These are phyloP conservation scores for Cyrtodaria siliqua DNA, from an alignment of 2,888 invertebrate species.

Conservation along the genomic window DNA sequence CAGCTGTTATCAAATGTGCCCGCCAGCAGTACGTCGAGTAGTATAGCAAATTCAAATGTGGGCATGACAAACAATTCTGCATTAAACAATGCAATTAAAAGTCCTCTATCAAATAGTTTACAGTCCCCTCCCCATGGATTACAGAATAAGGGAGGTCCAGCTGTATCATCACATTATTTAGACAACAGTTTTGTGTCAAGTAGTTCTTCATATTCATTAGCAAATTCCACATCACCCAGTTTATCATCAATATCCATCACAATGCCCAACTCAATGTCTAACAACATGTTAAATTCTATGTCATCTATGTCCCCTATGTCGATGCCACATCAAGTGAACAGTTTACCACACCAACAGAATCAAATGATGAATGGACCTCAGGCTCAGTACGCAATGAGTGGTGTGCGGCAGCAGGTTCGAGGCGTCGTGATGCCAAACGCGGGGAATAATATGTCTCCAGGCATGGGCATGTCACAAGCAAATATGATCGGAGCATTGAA, in stretches of 20 bases:
- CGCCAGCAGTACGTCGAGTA: slow-evolving; percentile 81
- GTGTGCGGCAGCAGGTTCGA: slow-evolving; percentile 66
- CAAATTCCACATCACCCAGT: slow-evolving; percentile 55
- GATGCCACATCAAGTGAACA: slow-evolving; percentile 52
- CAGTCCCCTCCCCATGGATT: slow-evolving; percentile 80
- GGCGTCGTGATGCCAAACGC: slow-evolving; percentile 63
- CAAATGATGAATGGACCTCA: slow-evolving; percentile 84
- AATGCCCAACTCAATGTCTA: slow-evolving; percentile 36
- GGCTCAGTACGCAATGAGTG: slow-evolving; percentile 78
- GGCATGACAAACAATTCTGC: slow-evolving; percentile 65
- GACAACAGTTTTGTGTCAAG: slow-evolving; percentile 68
- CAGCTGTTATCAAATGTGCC: slow-evolving; percentile 77
- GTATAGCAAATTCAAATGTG: slow-evolving; percentile 66
- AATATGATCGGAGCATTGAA: slow-evolving; percentile 69
- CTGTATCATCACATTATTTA: slow-evolving; percentile 59
- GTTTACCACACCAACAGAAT: slow-evolving; percentile 68
- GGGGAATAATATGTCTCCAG: slow-evolving; percentile 64
- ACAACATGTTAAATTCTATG: slow-evolving; percentile 12
- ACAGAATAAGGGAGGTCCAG: slow-evolving; percentile 66
- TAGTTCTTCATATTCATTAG: slow-evolving; percentile 69
- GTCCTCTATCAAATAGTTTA: slow-evolving; percentile 79
- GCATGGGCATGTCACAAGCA: slow-evolving; percentile 69
- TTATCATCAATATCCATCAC: slow-evolving; percentile 58
- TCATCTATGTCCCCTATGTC: slow-evolving; percentile 48
- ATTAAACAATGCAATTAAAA: slow-evolving; percentile 78